Percentiles rank a stretch among this genome's conserved stretches.
Conservation (phyloP, 2,888 invertebrate genomes). For the Trileptium ribeirensis region DNA sequence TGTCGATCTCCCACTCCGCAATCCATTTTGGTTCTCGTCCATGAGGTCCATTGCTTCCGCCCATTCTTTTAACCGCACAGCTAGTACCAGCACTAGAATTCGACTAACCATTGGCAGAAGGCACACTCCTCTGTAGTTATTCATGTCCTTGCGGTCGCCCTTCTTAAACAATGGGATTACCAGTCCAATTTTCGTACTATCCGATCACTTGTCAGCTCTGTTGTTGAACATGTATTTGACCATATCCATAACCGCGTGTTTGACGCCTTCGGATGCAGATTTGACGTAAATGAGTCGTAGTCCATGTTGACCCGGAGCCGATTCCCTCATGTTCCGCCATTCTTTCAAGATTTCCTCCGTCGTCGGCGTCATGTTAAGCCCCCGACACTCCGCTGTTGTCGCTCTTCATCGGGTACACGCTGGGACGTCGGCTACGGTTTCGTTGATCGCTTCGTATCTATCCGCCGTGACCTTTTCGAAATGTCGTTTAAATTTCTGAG, state of each 20-base stretch:
- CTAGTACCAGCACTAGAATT: background rate
- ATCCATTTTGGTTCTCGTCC: background rate
- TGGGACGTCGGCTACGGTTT: background rate
- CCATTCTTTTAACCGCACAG: background rate
- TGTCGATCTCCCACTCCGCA: background rate
- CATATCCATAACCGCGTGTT: background rate
- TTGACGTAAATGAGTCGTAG: background rate
- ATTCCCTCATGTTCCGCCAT: background rate
- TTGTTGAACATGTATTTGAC: background rate
- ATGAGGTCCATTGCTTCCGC: background rate
- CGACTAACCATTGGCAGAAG: background rate
- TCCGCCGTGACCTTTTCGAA: background rate
- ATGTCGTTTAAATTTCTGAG: background rate
- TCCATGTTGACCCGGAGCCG: background rate
- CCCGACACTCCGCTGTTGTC: too few relatives aligned
- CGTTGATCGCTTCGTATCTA: background rate
- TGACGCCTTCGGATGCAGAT: background rate
- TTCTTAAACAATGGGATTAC: background rate
- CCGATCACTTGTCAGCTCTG: slow-evolving; percentile 2
- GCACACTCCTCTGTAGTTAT: slow-evolving; percentile 4
- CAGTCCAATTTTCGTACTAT: background rate
- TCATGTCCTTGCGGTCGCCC: background rate
- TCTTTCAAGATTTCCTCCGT: background rate
- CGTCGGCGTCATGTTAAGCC: background rate
- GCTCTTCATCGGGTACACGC: too few relatives aligned